Evolutionary conservation across 2,888 invertebrate genomes (phyloP).

Genomic region (Drosophila antonietae): DNA sequence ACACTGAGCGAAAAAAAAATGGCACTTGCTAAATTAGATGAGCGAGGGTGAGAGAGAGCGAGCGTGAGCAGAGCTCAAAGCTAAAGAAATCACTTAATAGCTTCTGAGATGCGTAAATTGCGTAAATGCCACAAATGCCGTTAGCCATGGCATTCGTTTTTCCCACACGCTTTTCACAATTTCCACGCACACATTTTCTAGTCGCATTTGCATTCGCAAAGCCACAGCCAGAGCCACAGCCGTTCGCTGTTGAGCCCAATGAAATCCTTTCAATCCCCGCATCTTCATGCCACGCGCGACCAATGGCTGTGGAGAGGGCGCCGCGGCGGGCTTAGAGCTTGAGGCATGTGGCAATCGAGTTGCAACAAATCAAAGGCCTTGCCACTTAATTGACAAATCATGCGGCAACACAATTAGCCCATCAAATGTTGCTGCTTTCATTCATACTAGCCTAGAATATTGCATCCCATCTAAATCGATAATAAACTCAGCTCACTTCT

Average conservation of each 20-base stretch:
- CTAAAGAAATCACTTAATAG: slow-evolving; percentile 51
- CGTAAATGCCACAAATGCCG: slow-evolving; percentile 39
- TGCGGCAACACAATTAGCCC: slow-evolving; percentile 31
- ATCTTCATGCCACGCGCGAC: neutral
- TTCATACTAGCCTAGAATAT: neutral
- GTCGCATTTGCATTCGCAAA: slow-evolving; percentile 30
- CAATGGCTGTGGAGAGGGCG: neutral
- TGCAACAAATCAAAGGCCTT: slow-evolving; percentile 20
- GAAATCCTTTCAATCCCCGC: slow-evolving; percentile 20
- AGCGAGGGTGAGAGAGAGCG: neutral
- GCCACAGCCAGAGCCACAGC: neutral
- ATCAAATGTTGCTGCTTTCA: neutral
- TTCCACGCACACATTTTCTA: slow-evolving; percentile 7
- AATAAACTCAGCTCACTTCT: neutral
- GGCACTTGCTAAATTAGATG: slow-evolving; percentile 57
- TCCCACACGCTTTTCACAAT: slow-evolving; percentile 1
- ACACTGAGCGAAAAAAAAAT: slow-evolving; percentile 28
- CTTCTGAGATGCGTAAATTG: slow-evolving; percentile 38
- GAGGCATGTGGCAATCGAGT: slow-evolving; percentile 6
- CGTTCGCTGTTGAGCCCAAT: slow-evolving; percentile 1
- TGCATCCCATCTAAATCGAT: neutral
- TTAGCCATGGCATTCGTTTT: slow-evolving; percentile 21
- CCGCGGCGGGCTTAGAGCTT: neutral
- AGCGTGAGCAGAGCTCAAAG: slow-evolving; percentile 15
- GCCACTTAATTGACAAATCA: slow-evolving; percentile 36